These are phyloP conservation scores for Monomorium pharaonis DNA, from an alignment of 1,140 invertebrate species.

Conservation along the genomic window DNA sequence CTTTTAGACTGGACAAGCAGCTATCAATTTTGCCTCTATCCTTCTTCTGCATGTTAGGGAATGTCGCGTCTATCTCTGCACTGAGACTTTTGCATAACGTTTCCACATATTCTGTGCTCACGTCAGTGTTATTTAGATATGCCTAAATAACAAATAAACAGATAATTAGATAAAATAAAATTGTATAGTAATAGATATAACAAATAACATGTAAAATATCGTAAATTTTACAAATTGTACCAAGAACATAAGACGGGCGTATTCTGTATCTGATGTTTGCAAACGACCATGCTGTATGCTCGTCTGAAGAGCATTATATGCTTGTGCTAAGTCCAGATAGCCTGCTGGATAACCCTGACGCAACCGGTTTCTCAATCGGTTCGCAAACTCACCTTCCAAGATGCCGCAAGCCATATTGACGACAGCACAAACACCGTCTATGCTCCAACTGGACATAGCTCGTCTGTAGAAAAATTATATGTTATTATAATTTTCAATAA, in stretches of 20 bases:
- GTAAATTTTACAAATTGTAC: slow-evolving; percentile 82
- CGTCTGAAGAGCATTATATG: slow-evolving; percentile 92
- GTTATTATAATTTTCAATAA: slow-evolving; percentile 30
- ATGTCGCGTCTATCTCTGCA: slow-evolving; percentile 88
- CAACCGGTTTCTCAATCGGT: slow-evolving; percentile 91
- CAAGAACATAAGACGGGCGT: slow-evolving; percentile 89
- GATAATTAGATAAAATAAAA: slow-evolving; percentile 26
- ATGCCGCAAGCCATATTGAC: slow-evolving; percentile 97
- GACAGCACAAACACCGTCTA: slow-evolving; percentile 98
- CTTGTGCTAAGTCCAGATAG: slow-evolving; percentile 93
- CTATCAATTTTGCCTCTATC: slow-evolving; percentile 91
- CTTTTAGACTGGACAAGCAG: slow-evolving; percentile 91
- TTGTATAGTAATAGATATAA: neutral
- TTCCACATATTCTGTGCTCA: slow-evolving; percentile 95
- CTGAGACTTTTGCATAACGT: slow-evolving; percentile 91
- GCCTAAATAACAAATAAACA: slow-evolving; percentile 85
- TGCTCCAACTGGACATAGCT: slow-evolving; percentile 94
- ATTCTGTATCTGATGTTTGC: slow-evolving; percentile 93
- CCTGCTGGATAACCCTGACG: slow-evolving; percentile 94
- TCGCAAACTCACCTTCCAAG: slow-evolving; percentile 94
- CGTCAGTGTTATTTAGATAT: slow-evolving; percentile 97
- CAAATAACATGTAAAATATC: neutral
- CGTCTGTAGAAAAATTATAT: slow-evolving; percentile 86
- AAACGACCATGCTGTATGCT: slow-evolving; percentile 93
- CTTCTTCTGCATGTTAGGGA: slow-evolving; percentile 87